Evolutionary conservation across 2,113 vertebrate species (phyloP).

Genomic region (Tauraco erythrolophus): DNA sequence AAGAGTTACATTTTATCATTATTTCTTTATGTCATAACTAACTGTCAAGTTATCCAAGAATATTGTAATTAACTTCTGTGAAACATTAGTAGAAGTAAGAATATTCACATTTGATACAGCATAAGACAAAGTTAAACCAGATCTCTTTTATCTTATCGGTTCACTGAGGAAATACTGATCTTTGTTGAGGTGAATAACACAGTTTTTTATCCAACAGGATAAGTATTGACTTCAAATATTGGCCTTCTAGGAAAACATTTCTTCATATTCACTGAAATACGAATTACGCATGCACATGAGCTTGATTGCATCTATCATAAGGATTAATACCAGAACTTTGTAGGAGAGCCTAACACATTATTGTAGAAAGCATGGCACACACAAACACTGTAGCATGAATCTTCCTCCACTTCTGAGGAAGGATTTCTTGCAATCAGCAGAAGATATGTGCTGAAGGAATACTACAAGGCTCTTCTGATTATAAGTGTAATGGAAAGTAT

Average conservation of each 20-base stretch:
- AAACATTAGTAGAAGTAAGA: not conserved
- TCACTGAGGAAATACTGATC: not conserved
- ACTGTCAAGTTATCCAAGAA: not conserved
- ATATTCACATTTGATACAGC: not conserved
- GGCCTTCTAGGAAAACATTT: not conserved
- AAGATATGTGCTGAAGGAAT: not conserved
- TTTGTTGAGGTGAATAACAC: not conserved
- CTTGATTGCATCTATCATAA: not conserved
- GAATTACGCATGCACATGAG: not conserved
- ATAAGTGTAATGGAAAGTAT: not conserved
- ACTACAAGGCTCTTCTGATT: not conserved
- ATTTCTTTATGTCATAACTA: not conserved
- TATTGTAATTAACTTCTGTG: not conserved
- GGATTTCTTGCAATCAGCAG: not conserved
- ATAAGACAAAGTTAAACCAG: not conserved
- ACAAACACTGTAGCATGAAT: not conserved
- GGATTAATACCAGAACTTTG: not conserved
- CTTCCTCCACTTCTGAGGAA: not conserved
- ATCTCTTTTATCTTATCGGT: not conserved
- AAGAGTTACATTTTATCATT: not conserved
- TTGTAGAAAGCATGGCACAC: not conserved
- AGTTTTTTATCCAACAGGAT: not conserved
- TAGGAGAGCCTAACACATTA: not conserved
- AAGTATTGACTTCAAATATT: not conserved
- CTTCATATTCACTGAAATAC: not conserved